phyloP scores from a whole-genome alignment of 2,797 vertebrate genomes.

The Hypotaenidia okinawae region DNA sequence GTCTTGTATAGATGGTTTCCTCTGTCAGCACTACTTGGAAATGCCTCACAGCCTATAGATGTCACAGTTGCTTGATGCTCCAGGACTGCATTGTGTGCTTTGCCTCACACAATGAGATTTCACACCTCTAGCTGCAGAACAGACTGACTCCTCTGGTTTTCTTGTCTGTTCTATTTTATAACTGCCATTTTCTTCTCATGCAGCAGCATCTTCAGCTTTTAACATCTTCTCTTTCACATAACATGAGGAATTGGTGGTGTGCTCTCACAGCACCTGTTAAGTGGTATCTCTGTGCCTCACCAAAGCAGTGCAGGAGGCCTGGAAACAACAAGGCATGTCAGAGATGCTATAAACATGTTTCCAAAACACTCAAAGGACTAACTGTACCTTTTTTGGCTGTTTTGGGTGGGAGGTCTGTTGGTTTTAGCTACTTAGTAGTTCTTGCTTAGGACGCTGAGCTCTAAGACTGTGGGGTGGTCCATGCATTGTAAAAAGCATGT shows the following conservation, averaged over 20 bases:
- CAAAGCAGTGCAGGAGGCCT: neutral
- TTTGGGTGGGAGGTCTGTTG: neutral
- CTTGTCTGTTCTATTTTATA: neutral
- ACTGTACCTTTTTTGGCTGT: neutral
- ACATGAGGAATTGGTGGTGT: neutral
- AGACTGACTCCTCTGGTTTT: neutral
- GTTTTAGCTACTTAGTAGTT: neutral
- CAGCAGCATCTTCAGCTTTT: neutral
- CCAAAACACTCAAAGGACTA: neutral
- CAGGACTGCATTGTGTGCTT: neutral
- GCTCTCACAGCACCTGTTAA: neutral
- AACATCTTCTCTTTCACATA: neutral
- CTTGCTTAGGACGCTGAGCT: neutral
- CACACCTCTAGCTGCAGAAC: neutral
- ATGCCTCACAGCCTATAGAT: neutral
- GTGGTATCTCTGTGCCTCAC: neutral
- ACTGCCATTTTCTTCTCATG: neutral
- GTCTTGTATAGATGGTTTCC: neutral
- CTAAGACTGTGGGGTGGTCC: neutral
- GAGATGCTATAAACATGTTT: neutral
- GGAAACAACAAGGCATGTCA: neutral
- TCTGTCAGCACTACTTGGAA: accelerated
- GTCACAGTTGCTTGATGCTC: neutral
- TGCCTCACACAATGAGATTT: neutral
- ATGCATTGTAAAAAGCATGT: neutral